phyloP scores from a whole-genome alignment of 2,888 invertebrate species.

The Steinernema scapterisci region DNA sequence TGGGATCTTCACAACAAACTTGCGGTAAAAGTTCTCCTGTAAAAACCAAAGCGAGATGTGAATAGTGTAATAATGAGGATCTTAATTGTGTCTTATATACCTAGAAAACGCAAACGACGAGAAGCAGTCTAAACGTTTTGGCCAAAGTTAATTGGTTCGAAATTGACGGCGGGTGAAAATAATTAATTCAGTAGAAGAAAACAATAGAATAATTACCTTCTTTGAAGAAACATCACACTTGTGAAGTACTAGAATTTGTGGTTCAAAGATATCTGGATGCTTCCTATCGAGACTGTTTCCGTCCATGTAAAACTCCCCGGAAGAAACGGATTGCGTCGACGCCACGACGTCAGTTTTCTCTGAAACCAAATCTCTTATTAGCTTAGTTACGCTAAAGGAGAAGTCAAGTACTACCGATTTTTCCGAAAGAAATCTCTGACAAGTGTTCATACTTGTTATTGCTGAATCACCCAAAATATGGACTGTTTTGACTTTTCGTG shows the following conservation, averaged over 20 bases:
- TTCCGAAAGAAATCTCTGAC: no score
- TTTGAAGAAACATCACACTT: slow-evolving; percentile 10
- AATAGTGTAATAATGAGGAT: neutral
- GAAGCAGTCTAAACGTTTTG: no score
- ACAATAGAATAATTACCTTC: no score
- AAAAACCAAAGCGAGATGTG: neutral
- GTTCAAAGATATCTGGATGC: slow-evolving; percentile 22
- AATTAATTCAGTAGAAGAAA: no score
- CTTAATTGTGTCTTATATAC: no score
- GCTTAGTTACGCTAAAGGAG: neutral
- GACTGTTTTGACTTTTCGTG: no score
- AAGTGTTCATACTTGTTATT: no score
- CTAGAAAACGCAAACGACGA: no score
- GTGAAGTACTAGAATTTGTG: neutral
- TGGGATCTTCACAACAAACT: slow-evolving; percentile 10
- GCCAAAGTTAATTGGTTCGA: no score
- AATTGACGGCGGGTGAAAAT: no score
- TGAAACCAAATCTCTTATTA: slow-evolving; percentile 11
- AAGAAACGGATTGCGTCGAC: slow-evolving; percentile 25
- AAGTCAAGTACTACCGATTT: neutral
- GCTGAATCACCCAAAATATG: no score
- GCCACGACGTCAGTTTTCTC: slow-evolving; percentile 23
- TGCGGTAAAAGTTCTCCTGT: slow-evolving; percentile 10
- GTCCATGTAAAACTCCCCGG: slow-evolving; percentile 25
- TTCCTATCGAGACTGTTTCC: slow-evolving; percentile 12